Evolutionary conservation across 2,888 invertebrate species (phyloP).

Genomic region (Drosophila putrida): DNA sequence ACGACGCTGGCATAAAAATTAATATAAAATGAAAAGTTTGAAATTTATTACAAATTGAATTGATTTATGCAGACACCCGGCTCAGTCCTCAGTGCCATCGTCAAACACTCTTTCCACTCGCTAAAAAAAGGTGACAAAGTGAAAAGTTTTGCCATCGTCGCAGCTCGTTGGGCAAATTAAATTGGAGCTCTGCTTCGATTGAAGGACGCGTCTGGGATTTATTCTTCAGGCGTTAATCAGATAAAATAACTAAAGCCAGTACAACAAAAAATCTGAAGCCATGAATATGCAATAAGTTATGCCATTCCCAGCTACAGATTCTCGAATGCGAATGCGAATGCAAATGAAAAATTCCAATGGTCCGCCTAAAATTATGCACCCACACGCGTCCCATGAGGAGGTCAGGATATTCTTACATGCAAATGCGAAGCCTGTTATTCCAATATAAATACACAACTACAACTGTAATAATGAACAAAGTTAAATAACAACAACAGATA

Average conservation of each 20-base stretch:
- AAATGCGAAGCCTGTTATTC: constrained; percentile 22
- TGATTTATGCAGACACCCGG: constrained; percentile 68
- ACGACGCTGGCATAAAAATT: constrained; percentile 71
- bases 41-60: constrained; percentile 81
- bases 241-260: constrained; percentile 60
- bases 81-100: background rate
- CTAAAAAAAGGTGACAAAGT: constrained; percentile 72
- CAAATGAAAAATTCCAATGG: constrained; percentile 2
- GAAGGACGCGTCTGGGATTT: constrained; percentile 40
- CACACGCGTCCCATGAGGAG: constrained; percentile 50
- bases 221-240: constrained; percentile 67
- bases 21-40: constrained; percentile 81
- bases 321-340: constrained; percentile 8
- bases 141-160: constrained; percentile 62
- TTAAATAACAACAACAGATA: constrained; percentile 49
- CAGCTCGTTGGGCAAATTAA: constrained; percentile 66
- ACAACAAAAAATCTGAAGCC: constrained; percentile 32
- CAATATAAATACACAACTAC: constrained; percentile 15
- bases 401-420: constrained; percentile 35
- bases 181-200: constrained; percentile 48
- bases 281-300: constrained; percentile 47
- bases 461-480: constrained; percentile 31
- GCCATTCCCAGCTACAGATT: constrained; percentile 5
- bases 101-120: constrained; percentile 4
- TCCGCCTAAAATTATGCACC: constrained; percentile 63